Evolutionary conservation across 2,113 vertebrate genomes (phyloP), one percentile per base, ranked within the genome.

Genomic region (Pelmatolapia mariae): DNA sequence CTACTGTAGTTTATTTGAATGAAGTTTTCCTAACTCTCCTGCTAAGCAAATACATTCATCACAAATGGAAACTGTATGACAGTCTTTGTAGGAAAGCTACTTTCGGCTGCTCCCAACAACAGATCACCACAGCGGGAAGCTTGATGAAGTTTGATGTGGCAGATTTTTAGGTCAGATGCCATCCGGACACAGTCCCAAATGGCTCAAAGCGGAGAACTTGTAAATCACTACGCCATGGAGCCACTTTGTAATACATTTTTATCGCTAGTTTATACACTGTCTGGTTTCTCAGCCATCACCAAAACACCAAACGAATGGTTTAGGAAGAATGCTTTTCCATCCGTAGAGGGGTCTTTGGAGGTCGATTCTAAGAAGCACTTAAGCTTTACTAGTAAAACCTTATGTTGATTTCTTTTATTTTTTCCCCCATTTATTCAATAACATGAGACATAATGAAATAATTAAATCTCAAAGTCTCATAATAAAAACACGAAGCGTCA

Each of bases 11-110:
- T 73, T 26, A 7, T 73, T 73, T 73, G 22, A 73, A 45, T 73
- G 3, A 0, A 45, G 15, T 45, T 73, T 73, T 26, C 38, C 22
- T 0, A 73, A 45, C 8, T 45, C 40, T 43, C 68, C 5, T 26
- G 66, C 68, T 26, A 73, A 45, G 13, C 24, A 73, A 26, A 73
- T 45, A 73, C 10, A 45, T 26, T 73, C 5, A 45, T 26, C 38
- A 26, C 24, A 73, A 45, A 73, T 73, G 8, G 66, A 71, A 6
- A 71, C 38, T 38, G 19, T 22, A 11, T 43, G 66, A 38, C 1
- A 15, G 22, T 73, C 22, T 45, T 45, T 26, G 22, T 10, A 45
- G 63, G n/a, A 40, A 40, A 22, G 63, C 19, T 68, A 22, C 63
- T 15, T 38, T 68, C 63, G 36, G 33, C 19, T 36, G 1, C 61